phyloP scores from a whole-genome alignment of 23 tunicate species.

The Trididemnum miniatum region DNA sequence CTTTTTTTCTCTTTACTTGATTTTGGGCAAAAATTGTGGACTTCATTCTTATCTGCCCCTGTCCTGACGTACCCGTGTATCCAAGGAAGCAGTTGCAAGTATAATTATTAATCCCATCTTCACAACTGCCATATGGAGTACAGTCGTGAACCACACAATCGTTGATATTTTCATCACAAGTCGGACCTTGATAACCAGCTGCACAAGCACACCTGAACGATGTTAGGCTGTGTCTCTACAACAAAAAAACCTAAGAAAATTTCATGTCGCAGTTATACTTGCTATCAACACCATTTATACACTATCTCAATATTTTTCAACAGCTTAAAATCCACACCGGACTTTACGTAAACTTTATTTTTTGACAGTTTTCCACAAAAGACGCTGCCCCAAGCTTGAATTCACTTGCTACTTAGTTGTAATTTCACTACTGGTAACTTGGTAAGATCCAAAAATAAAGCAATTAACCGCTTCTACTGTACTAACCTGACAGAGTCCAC shows the following conservation, averaged over 20 bases:
- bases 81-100: constrained; percentile 48
- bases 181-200: constrained; percentile 32
- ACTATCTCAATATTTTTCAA: neutral
- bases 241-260: too few species aligned
- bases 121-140: constrained; percentile 36
- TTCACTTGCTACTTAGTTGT: too few species aligned
- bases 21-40: too few species aligned
- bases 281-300: too few species aligned
- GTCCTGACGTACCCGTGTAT: too few species aligned
- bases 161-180: constrained; percentile 49
- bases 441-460: neutral
- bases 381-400: neutral
- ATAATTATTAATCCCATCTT: constrained; percentile 47
- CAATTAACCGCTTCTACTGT: neutral
- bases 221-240: constrained; percentile 40
- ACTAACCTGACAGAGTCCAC: constrained; percentile 22
- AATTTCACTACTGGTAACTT: too few species aligned
- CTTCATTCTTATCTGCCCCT: too few species aligned
- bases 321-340: neutral
- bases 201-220: constrained; percentile 45
- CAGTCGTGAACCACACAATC: constrained; percentile 44
- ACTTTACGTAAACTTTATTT: too few species aligned
- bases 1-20: too few species aligned
- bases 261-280: too few species aligned
- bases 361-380: neutral